phyloP scores from a whole-genome alignment of 2,797 vertebrate species.

The Fundulus diaphanus region DNA sequence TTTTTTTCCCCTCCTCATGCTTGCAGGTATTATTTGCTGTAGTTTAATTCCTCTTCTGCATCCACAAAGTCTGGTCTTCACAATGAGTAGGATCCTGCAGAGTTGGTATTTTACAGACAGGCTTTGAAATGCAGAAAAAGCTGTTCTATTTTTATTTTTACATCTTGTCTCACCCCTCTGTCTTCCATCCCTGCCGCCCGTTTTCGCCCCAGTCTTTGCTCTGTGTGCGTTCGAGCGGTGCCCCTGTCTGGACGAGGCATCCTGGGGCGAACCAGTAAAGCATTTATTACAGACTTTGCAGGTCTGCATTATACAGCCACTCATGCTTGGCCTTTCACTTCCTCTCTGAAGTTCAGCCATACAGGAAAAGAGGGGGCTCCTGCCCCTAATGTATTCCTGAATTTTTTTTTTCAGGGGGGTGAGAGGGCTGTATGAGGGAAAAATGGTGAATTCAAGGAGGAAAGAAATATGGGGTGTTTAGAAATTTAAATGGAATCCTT shows the following conservation, averaged over 20 bases:
- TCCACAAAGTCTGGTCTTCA: slow-evolving; percentile 59
- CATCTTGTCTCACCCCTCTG: slow-evolving; percentile 43
- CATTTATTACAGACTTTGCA: slow-evolving; percentile 96
- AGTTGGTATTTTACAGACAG: slow-evolving; percentile 52
- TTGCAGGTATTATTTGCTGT: slow-evolving; percentile 30
- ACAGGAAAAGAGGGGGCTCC: slow-evolving; percentile 78
- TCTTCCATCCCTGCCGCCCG: slow-evolving; percentile 25
- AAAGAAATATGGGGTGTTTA: slow-evolving; percentile 47
- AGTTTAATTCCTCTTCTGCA: slow-evolving; percentile 63
- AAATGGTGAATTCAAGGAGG: slow-evolving; percentile 43
- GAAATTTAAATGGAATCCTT: slow-evolving; percentile 75
- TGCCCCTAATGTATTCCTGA: slow-evolving; percentile 77
- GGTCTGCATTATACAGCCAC: slow-evolving; percentile 94
- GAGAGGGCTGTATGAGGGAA: slow-evolving; percentile 69
- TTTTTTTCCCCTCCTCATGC: slow-evolving; percentile 22
- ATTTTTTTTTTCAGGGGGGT: slow-evolving; percentile 72
- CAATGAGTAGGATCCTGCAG: slow-evolving; percentile 54
- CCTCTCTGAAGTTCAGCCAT: slow-evolving; percentile 92
- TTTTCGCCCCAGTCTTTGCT: slow-evolving; percentile 64
- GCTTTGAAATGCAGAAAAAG: slow-evolving; percentile 72
- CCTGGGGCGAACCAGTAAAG: slow-evolving; percentile 95
- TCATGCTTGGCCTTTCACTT: slow-evolving; percentile 97
- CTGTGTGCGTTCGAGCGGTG: slow-evolving; percentile 63
- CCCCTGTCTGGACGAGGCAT: slow-evolving; percentile 83
- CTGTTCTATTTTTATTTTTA: slow-evolving; percentile 51